Evolutionary conservation across 1,140 invertebrate species (phyloP).

Genomic region (Drosophila nebulosa): DNA sequence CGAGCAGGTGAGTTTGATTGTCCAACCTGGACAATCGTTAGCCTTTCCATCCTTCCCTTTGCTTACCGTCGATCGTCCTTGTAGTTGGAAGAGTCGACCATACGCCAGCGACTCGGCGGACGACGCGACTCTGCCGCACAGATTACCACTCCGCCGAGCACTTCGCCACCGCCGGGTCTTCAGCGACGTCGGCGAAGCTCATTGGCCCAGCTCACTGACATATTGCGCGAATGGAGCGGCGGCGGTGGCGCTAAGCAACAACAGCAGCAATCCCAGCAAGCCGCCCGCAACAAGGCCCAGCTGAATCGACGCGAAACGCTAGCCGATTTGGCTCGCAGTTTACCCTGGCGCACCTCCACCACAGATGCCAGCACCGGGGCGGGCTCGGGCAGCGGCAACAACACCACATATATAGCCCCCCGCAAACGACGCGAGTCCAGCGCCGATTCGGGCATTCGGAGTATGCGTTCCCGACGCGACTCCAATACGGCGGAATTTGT

Average conservation of each 20-base stretch:
- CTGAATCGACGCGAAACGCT: constrained; percentile 91
- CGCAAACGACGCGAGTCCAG: constrained; percentile 90
- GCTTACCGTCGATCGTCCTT: not conserved
- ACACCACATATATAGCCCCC: constrained; percentile 81
- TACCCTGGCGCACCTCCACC: constrained; percentile 87
- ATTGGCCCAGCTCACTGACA: constrained; percentile 92
- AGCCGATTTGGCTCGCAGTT: constrained; percentile 89
- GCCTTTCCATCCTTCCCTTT: too few relatives aligned
- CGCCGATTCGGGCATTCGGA: constrained; percentile 90
- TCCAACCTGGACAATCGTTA: too few relatives aligned
- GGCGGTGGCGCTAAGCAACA: constrained; percentile 83
- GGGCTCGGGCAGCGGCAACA: constrained; percentile 20
- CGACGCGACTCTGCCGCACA: constrained; percentile 93
- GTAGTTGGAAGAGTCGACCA: constrained; percentile 89
- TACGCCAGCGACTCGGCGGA: constrained; percentile 89
- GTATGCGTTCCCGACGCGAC: constrained; percentile 87
- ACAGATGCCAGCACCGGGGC: constrained; percentile 82
- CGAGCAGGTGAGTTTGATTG: constrained; percentile 85
- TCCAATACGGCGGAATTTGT: constrained; percentile 89
- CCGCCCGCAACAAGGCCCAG: constrained; percentile 84
- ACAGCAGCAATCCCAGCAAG: constrained; percentile 41
- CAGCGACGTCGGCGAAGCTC: constrained; percentile 90
- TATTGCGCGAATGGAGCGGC: constrained; percentile 91
- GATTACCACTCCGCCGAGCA: constrained; percentile 90
- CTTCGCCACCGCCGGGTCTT: constrained; percentile 81